A percentile compares a stretch with the other conserved stretches of the same genome.
phyloP scores from a whole-genome alignment of 1,140 invertebrate genomes.

The Euwallacea fornicatus region DNA sequence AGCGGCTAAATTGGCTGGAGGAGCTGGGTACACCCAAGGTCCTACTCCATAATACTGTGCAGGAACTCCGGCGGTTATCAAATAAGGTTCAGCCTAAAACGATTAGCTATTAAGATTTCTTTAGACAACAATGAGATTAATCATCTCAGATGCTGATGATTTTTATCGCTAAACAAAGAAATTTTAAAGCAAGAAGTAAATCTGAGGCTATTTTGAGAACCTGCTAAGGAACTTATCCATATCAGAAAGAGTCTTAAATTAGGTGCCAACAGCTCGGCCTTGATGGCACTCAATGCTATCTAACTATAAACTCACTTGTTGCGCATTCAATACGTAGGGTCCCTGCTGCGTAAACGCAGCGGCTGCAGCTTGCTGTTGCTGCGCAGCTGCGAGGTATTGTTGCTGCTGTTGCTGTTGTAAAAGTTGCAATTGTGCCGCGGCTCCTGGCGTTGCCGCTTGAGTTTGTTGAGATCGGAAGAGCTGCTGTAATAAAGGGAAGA shows the following conservation, averaged over 20 bases:
- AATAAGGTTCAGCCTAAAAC: slow-evolving; percentile 43
- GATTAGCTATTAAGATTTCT: not conserved
- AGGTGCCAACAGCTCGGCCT: not conserved
- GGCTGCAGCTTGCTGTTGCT: slow-evolving; percentile 66
- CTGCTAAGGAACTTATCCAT: no score
- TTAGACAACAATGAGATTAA: not conserved
- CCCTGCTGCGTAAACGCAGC: slow-evolving; percentile 70
- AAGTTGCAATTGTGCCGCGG: slow-evolving; percentile 66
- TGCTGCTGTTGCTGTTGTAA: slow-evolving; percentile 72
- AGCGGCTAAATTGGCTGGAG: slow-evolving; percentile 59
- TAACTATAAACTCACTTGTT: slow-evolving; percentile 44
- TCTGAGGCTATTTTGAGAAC: no score
- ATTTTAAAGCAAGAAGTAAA: no score
- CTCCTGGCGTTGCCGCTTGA: slow-evolving; percentile 61
- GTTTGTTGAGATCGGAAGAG: slow-evolving; percentile 80
- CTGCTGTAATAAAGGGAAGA: slow-evolving; percentile 66
- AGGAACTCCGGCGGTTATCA: slow-evolving; percentile 60
- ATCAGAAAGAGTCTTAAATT: no score
- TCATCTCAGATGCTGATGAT: not conserved
- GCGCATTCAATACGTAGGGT: slow-evolving; percentile 84
- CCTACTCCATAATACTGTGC: slow-evolving; percentile 80
- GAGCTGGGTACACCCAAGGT: slow-evolving; percentile 82
- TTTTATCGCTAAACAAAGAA: no score
- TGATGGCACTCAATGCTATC: not conserved
- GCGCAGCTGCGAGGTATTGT: slow-evolving; percentile 53